Evolutionary conservation across 2,888 invertebrate species (phyloP).

Genomic region (Ophion ventricosus): DNA sequence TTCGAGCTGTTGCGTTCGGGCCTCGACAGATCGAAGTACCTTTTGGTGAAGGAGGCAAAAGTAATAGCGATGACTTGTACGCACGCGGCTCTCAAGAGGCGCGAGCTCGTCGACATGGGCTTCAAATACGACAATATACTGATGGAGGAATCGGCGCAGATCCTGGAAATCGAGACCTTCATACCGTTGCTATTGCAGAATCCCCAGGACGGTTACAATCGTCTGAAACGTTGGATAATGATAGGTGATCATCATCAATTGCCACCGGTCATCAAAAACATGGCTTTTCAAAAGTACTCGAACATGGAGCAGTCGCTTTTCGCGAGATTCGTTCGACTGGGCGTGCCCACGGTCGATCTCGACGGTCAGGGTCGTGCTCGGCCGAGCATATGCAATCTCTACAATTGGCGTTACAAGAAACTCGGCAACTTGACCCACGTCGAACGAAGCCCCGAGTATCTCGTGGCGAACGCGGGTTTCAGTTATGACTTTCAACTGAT

Average conservation of each 20-base stretch:
- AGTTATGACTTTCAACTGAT: slow-evolving; percentile 96
- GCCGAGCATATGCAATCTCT: slow-evolving; percentile 95
- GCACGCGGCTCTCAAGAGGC: slow-evolving; percentile 98
- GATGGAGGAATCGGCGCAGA: slow-evolving; percentile 99
- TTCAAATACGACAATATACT: slow-evolving; percentile 99
- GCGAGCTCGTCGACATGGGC: slow-evolving; percentile 97
- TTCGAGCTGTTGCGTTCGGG: slow-evolving; percentile 98
- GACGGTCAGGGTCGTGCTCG: slow-evolving; percentile 99
- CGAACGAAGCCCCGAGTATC: slow-evolving; percentile 92
- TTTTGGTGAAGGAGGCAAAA: slow-evolving; percentile 99
- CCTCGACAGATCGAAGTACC: slow-evolving; percentile 96
- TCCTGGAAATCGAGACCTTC: slow-evolving; percentile 99
- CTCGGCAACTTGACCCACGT: slow-evolving; percentile 98
- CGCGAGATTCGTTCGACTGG: slow-evolving; percentile 96
- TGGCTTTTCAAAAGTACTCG: slow-evolving; percentile 99
- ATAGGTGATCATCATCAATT: slow-evolving; percentile 99
- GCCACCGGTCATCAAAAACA: slow-evolving; percentile 99
- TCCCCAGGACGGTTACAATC: slow-evolving; percentile 97
- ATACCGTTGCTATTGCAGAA: slow-evolving; percentile 99
- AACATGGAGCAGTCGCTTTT: slow-evolving; percentile 99
- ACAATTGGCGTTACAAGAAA: slow-evolving; percentile 98
- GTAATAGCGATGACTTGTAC: slow-evolving; percentile 99
- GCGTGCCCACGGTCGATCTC: slow-evolving; percentile 98
- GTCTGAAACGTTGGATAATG: slow-evolving; percentile 99
- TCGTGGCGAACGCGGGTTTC: slow-evolving; percentile 96